These are phyloP conservation scores for Platysteira castanea DNA, from an alignment of 2,113 vertebrate genomes.

Conservation along the genomic window DNA sequence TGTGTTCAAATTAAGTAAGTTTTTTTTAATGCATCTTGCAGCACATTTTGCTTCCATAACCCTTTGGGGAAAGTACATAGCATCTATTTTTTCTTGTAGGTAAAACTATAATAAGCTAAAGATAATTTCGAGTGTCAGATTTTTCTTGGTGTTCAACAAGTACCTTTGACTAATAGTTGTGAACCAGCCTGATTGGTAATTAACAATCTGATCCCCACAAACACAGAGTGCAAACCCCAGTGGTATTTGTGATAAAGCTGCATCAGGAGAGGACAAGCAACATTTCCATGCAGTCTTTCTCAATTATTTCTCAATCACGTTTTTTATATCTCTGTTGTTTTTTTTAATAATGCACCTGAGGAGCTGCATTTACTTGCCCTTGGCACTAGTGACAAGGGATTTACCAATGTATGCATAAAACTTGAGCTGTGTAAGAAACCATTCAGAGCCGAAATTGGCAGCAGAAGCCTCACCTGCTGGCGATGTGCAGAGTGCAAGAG, in stretches of 20 bases:
- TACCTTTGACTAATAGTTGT: background rate
- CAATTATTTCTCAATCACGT: background rate
- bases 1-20: background rate
- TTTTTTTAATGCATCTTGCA: background rate
- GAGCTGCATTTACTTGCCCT: too few species aligned
- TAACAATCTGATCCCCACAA: background rate
- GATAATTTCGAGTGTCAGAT: background rate
- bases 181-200: background rate
- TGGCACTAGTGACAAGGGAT: too few species aligned
- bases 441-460: too few species aligned
- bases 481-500: too few species aligned
- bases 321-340: background rate
- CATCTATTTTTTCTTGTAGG: background rate
- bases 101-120: background rate
- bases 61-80: background rate
- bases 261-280: background rate
- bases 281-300: background rate
- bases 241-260: background rate
- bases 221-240: background rate
- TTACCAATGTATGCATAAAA: too few species aligned
- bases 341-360: too few species aligned
- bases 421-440: too few species aligned
- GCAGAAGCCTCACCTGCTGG: too few species aligned
- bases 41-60: background rate
- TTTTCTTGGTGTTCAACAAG: background rate